These are phyloP conservation scores for Nothoprocta pentlandii DNA, from an alignment of 2,113 vertebrate species.

Conservation along the genomic window DNA sequence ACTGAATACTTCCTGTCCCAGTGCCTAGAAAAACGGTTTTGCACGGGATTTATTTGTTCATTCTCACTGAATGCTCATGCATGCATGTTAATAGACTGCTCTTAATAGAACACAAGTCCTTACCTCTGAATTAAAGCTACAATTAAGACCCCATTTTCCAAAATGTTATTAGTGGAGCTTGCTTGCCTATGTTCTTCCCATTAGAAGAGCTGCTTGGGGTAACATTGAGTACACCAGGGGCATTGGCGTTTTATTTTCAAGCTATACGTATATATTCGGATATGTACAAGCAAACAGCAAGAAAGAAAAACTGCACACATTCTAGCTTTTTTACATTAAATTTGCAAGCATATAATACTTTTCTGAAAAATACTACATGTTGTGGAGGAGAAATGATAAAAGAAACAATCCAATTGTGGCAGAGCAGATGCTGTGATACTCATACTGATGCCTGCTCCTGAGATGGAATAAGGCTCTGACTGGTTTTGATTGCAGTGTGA, in stretches of 20 bases:
- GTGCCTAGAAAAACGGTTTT: neutral
- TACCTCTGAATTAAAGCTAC: conserved; percentile 31
- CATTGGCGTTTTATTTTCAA: neutral
- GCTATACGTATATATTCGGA: neutral
- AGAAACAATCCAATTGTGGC: neutral
- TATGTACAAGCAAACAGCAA: neutral
- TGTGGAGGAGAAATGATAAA: neutral
- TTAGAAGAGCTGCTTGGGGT: neutral
- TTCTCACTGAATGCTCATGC: neutral
- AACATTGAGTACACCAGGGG: neutral
- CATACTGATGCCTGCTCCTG: neutral
- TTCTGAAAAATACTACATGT: neutral
- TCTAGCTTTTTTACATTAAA: neutral
- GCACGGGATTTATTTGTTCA: neutral
- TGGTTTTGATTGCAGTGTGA: neutral
- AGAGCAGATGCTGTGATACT: neutral
- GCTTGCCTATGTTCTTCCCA: neutral
- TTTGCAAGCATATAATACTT: neutral
- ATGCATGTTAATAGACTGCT: conserved; percentile 14
- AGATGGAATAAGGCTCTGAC: conserved; percentile 21
- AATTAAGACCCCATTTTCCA: conserved; percentile 15
- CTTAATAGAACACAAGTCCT: neutral
- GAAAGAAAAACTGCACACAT: neutral
- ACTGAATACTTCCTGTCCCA: neutral
- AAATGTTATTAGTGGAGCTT: neutral